These are phyloP conservation scores for Leontocebus nigricollis DNA, from an alignment of 2,797 vertebrate species.

Conservation along the genomic window DNA sequence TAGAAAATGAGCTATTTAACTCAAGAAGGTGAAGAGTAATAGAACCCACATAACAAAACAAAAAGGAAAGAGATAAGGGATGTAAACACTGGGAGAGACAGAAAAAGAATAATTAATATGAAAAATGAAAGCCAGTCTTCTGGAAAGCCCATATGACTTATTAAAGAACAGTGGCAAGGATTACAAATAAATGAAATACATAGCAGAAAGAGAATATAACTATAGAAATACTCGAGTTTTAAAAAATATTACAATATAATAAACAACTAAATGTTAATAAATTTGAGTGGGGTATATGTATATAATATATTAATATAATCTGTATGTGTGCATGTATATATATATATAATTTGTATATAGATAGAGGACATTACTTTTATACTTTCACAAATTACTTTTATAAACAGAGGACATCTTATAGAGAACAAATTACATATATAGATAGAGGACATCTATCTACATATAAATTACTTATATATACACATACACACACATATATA, in stretches of 20 bases:
- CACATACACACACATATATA: background rate
- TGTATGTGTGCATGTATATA: background rate
- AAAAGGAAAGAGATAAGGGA: background rate
- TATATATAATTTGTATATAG: background rate
- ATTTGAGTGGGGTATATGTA: background rate
- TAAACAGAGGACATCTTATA: background rate
- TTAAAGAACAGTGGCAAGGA: background rate
- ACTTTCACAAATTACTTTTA: too few relatives aligned
- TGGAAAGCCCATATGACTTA: background rate
- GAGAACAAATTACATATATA: too few relatives aligned
- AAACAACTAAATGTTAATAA: background rate
- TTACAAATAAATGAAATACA: background rate
- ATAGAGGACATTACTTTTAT: too few relatives aligned
- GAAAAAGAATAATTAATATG: background rate
- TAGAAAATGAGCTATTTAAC: background rate
- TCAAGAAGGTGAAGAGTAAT: background rate
- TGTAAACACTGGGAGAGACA: background rate
- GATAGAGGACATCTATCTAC: background rate
- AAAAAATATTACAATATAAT: background rate
- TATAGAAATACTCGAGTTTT: background rate
- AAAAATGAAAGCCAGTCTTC: background rate
- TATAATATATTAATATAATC: background rate
- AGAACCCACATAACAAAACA: background rate
- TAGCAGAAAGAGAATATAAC: background rate
- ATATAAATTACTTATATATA: background rate